These are phyloP conservation scores for Euglossa dilemma DNA, from an alignment of 1,140 invertebrate species.

Conservation along the genomic window DNA sequence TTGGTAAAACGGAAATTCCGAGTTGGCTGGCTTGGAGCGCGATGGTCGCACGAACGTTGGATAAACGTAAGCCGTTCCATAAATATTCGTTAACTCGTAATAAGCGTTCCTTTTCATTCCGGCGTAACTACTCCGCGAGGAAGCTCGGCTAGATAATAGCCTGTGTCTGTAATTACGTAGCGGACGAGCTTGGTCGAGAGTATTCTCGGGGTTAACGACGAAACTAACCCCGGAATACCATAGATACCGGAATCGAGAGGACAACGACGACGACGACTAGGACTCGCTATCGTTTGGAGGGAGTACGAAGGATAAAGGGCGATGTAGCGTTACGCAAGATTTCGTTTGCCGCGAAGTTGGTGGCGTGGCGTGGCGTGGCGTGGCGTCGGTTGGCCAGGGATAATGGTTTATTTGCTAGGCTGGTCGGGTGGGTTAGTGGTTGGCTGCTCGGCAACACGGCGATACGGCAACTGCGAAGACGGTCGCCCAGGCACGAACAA, in stretches of 20 bases:
- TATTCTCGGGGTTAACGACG: slow-evolving; percentile 41
- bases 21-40: neutral
- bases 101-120: slow-evolving; percentile 37
- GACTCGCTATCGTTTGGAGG: neutral
- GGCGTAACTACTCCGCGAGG: slow-evolving; percentile 8
- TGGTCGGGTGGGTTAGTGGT: slow-evolving; percentile 35
- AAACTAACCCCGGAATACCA: slow-evolving; percentile 51
- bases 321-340: slow-evolving; percentile 45
- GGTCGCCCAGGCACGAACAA: slow-evolving; percentile 55
- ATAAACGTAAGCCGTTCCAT: slow-evolving; percentile 19
- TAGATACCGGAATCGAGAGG: slow-evolving; percentile 5
- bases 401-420: slow-evolving; percentile 37
- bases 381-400: neutral
- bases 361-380: neutral
- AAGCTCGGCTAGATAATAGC: slow-evolving; percentile 19
- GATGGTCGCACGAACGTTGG: neutral
- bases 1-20: slow-evolving; percentile 25
- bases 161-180: slow-evolving; percentile 32
- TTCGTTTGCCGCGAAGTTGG: slow-evolving; percentile 34
- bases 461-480: slow-evolving; percentile 47
- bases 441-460: slow-evolving; percentile 32
- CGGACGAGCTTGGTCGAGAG: slow-evolving; percentile 10
- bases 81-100: slow-evolving; percentile 50
- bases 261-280: too few relatives aligned
- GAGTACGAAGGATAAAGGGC: neutral